phyloP scores from a whole-genome alignment of 2,797 vertebrate genomes.

The Triplophysa bombifrons region DNA sequence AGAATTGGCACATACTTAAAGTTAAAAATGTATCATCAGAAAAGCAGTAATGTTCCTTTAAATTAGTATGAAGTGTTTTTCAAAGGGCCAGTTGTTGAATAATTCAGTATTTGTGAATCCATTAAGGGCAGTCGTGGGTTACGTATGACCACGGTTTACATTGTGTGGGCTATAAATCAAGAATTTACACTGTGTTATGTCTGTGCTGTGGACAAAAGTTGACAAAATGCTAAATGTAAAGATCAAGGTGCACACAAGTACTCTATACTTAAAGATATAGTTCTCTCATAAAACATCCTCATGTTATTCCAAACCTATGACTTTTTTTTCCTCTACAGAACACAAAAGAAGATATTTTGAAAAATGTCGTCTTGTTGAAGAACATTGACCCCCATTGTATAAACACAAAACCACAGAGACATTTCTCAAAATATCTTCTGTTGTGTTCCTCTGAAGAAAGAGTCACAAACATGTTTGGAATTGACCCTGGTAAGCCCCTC shows the following conservation, averaged over 20 bases:
- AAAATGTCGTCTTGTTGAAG: no score
- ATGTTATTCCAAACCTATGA: no score
- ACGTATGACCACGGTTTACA: background rate
- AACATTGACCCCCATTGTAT: no score
- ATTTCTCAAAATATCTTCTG: no score
- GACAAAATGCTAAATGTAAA: background rate
- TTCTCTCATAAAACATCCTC: no score
- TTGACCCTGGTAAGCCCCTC: no score
- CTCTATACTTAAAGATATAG: background rate
- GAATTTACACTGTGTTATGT: background rate
- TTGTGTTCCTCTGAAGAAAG: no score
- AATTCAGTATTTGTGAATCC: slow-evolving; percentile 2
- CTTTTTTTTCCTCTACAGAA: no score
- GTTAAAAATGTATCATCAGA: slow-evolving; percentile 1
- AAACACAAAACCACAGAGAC: no score
- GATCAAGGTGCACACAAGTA: background rate
- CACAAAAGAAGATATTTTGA: no score
- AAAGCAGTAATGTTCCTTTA: slow-evolving; percentile 1
- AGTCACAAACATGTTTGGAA: no score
- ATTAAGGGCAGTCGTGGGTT: background rate
- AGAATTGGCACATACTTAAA: background rate
- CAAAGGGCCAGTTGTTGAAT: slow-evolving; percentile 4
- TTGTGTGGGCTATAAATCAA: background rate
- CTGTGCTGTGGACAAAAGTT: background rate
- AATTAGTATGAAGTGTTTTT: background rate